phyloP scores from a whole-genome alignment of 2,113 vertebrate species.

The Phalacrocorax carbo region DNA sequence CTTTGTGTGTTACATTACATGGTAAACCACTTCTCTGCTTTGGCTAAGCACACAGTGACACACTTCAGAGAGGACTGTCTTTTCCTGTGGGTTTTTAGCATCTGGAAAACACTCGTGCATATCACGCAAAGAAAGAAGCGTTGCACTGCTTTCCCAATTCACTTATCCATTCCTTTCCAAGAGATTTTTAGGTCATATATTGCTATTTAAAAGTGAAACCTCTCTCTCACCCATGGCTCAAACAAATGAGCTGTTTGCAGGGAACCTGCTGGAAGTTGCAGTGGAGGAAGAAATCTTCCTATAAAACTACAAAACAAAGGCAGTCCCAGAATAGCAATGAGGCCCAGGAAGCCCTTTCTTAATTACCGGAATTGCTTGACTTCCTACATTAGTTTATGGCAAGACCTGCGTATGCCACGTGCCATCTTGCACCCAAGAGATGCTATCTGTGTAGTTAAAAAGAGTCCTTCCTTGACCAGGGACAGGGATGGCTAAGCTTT shows the following conservation, averaged over 20 bases:
- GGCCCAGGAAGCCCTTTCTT: neutral
- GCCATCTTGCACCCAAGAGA: neutral
- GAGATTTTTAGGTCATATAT: neutral
- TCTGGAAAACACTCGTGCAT: neutral
- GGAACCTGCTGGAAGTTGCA: neutral
- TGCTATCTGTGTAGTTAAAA: neutral
- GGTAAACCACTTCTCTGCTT: neutral
- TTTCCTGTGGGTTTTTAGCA: neutral
- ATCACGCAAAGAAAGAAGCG: neutral
- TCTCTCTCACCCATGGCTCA: neutral
- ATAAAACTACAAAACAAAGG: conserved; percentile 1
- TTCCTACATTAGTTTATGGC: neutral
- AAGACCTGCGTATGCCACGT: neutral
- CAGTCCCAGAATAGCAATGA: conserved; percentile 29
- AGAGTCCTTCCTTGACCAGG: neutral
- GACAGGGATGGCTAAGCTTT: neutral
- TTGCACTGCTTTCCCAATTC: neutral
- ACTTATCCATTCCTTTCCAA: neutral
- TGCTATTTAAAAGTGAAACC: neutral
- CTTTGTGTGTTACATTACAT: neutral
- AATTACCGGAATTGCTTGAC: neutral
- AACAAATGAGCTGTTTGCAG: neutral
- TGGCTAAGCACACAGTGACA: neutral
- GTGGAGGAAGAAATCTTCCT: neutral
- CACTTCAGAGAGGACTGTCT: neutral